Evolutionary conservation across 1,140 invertebrate species (phyloP).

Genomic region (Cryptotermes secundus): DNA sequence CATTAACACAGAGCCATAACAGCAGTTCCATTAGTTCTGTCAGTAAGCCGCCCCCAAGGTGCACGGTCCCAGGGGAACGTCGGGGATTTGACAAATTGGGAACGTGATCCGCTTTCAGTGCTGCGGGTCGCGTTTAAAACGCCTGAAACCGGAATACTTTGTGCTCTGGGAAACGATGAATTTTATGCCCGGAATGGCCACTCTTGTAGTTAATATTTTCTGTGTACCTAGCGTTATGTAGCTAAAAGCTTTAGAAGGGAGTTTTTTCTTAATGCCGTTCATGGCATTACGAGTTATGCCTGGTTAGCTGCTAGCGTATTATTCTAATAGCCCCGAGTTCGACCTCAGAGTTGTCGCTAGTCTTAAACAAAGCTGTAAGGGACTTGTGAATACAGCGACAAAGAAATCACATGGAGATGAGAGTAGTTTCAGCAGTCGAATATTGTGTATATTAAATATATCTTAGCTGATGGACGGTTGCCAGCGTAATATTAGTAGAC

Average conservation of each 20-base stretch:
- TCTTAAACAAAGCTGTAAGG: too few relatives aligned
- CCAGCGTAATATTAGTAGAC: too few relatives aligned
- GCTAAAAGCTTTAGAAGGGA: neutral
- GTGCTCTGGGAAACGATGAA: neutral
- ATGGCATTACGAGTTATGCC: too few relatives aligned
- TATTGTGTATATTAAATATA: too few relatives aligned
- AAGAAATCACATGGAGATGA: too few relatives aligned
- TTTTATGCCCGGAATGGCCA: neutral
- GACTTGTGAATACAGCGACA: too few relatives aligned
- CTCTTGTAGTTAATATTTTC: neutral
- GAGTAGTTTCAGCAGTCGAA: too few relatives aligned
- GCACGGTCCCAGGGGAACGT: neutral
- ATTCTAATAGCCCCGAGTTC: too few relatives aligned
- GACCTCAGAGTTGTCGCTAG: too few relatives aligned
- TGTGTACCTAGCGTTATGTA: neutral
- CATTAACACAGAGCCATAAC: neutral
- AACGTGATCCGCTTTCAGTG: neutral
- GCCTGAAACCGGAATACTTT: neutral
- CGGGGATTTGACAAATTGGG: slow-evolving; percentile 1
- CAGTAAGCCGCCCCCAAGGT: neutral
- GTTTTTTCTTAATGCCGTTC: too few relatives aligned
- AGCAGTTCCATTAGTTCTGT: neutral
- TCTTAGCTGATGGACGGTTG: too few relatives aligned
- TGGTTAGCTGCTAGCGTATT: too few relatives aligned
- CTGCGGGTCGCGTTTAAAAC: neutral